These are phyloP conservation scores for Mesorhabditis belari DNA, from an alignment of 2,888 invertebrate genomes.

Conservation along the genomic window DNA sequence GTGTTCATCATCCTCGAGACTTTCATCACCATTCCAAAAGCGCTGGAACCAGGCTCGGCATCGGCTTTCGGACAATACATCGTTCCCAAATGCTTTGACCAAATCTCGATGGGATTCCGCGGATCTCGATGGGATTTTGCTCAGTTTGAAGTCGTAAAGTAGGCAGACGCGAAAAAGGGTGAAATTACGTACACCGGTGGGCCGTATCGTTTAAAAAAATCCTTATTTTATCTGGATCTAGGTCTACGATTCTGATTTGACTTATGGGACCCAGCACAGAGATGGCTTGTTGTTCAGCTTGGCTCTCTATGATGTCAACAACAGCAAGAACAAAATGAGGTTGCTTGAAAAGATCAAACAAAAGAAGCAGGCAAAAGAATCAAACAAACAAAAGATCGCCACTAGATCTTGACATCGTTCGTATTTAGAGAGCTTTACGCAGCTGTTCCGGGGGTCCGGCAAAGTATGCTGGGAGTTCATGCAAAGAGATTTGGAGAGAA, in stretches of 20 bases:
- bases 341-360: slow-evolving; percentile 3
- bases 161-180: too few species aligned
- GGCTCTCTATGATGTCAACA: slow-evolving; percentile 44
- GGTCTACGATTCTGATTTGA: slow-evolving; percentile 42
- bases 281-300: slow-evolving; percentile 41
- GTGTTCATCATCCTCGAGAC: too few species aligned
- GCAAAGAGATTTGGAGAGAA: slow-evolving; percentile 45
- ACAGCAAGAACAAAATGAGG: slow-evolving; percentile 37
- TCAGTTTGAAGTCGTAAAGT: too few species aligned
- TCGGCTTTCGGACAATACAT: too few species aligned
- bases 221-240: background rate
- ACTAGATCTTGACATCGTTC: background rate
- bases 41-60: too few species aligned
- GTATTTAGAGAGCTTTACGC: slow-evolving; percentile 40
- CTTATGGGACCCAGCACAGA: slow-evolving; percentile 36
- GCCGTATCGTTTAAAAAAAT: background rate
- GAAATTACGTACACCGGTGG: too few species aligned
- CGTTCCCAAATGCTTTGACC: too few species aligned
- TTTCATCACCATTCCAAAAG: too few species aligned
- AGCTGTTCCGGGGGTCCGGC: slow-evolving; percentile 42
- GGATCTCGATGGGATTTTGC: too few species aligned
- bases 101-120: too few species aligned
- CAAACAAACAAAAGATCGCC: too few species aligned
- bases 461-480: slow-evolving; percentile 41
- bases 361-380: too few species aligned